Conservation (phyloP, 2,113 vertebrate genomes). For the Anser cygnoides region DNA sequence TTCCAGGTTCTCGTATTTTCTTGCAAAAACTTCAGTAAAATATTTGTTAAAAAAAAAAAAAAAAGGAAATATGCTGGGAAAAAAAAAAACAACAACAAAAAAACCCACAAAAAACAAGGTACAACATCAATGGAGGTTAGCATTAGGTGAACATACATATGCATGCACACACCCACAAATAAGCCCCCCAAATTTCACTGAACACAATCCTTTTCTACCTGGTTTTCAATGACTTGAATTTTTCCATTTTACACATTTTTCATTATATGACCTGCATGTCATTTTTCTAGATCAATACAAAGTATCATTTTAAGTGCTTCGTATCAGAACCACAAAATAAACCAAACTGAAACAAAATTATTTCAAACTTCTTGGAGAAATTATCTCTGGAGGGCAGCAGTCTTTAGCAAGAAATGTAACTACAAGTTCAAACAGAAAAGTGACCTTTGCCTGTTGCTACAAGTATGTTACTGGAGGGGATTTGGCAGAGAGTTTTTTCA, state of each 20-base stretch:
- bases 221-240: not conserved
- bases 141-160: not conserved
- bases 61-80: not conserved
- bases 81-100: rapidly evolving
- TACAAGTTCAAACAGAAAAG: slow-evolving; percentile 57
- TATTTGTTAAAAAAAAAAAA: not conserved
- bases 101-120: not conserved
- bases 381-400: not conserved
- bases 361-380: slow-evolving; percentile 9
- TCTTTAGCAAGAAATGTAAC: slow-evolving; percentile 34
- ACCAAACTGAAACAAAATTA: not conserved
- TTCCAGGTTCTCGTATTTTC: not conserved
- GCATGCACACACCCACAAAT: not conserved
- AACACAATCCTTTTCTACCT: not conserved
- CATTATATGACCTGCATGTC: not conserved
- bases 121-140: not conserved
- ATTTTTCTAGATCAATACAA: not conserved
- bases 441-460: slow-evolving; percentile 64
- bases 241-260: not conserved
- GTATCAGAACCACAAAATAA: not conserved
- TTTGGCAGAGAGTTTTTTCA: slow-evolving; percentile 29
- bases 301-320: not conserved
- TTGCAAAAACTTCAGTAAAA: slow-evolving; percentile 43
- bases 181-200: not conserved
- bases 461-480: slow-evolving; percentile 36